Evolutionary conservation across 2,113 vertebrate species (phyloP).

Genomic region (Rallus limicola): DNA sequence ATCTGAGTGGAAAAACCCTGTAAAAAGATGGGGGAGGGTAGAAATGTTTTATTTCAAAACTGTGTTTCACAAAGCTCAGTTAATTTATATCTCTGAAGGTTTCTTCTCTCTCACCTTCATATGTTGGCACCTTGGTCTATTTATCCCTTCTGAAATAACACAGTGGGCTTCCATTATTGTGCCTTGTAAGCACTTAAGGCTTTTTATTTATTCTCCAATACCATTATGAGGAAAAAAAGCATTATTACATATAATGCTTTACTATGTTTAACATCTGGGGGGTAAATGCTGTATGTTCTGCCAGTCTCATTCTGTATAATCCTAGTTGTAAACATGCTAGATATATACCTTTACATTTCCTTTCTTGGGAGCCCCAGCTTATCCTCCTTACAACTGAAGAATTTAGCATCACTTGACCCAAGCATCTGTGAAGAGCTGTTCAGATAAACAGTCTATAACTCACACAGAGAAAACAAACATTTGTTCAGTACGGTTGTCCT

Average conservation of each 20-base stretch:
- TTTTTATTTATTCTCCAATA: conserved; percentile 9
- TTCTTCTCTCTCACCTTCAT: not conserved
- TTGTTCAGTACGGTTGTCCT: not conserved
- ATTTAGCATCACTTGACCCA: not conserved
- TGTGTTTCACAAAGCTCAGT: not conserved
- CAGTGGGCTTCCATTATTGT: not conserved
- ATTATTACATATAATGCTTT: not conserved
- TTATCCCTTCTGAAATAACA: conserved; percentile 7
- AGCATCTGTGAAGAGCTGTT: not conserved
- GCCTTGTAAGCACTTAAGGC: not conserved
- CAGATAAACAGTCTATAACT: not conserved
- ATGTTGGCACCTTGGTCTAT: not conserved
- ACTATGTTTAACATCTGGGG: conserved; percentile 11
- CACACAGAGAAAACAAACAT: not conserved
- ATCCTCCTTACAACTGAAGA: not conserved
- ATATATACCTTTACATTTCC: not conserved
- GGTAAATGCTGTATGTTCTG: not conserved
- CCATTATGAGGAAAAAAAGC: not conserved
- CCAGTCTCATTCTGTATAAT: not conserved
- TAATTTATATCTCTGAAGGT: not conserved
- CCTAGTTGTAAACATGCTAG: not conserved
- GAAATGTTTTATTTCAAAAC: conserved; percentile 21
- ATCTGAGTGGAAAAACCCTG: conserved; percentile 39
- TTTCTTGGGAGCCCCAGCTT: not conserved
- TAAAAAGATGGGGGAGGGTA: not conserved